A percentile compares a stretch with the other conserved stretches of the same genome.
Conservation (phyloP, 2,113 vertebrate species). For the Peromyscus leucopus region DNA sequence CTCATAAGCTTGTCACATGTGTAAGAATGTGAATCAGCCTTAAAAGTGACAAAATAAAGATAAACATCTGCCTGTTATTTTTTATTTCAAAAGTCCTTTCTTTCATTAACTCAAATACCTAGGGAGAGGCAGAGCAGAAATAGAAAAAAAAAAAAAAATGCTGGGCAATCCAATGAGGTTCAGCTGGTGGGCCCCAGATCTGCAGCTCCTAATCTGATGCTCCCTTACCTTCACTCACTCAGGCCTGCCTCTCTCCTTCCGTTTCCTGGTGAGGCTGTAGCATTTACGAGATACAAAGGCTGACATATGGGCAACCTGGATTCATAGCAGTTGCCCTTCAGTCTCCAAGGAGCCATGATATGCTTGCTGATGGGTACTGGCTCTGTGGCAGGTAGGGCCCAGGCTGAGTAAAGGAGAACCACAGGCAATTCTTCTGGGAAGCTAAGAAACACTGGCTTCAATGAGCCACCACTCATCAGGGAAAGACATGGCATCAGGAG, state of each 20-base stretch:
- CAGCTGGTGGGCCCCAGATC: fast-evolving
- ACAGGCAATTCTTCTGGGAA: background rate
- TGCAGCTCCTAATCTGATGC: background rate
- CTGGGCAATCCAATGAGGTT: background rate
- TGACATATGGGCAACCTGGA: background rate
- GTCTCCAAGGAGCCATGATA: background rate
- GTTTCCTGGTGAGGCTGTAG: background rate
- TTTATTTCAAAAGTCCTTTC: background rate
- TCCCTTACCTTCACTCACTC: background rate
- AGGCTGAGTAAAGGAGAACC: background rate
- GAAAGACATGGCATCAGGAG: background rate
- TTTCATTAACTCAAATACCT: background rate
- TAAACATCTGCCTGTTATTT: background rate
- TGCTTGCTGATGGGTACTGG: no score
- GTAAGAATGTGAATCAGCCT: background rate
- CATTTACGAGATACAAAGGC: background rate
- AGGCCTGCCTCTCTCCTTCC: background rate
- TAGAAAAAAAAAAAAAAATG: background rate
- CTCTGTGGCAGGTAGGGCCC: background rate
- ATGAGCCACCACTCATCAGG: no score
- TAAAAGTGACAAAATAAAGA: constrained; percentile 7
- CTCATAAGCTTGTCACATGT: background rate
- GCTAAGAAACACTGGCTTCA: background rate
- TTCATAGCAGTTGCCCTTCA: fast-evolving
- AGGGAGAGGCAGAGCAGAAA: background rate